Conservation (phyloP, 2,888 invertebrate species). For the Seira musarum region DNA sequence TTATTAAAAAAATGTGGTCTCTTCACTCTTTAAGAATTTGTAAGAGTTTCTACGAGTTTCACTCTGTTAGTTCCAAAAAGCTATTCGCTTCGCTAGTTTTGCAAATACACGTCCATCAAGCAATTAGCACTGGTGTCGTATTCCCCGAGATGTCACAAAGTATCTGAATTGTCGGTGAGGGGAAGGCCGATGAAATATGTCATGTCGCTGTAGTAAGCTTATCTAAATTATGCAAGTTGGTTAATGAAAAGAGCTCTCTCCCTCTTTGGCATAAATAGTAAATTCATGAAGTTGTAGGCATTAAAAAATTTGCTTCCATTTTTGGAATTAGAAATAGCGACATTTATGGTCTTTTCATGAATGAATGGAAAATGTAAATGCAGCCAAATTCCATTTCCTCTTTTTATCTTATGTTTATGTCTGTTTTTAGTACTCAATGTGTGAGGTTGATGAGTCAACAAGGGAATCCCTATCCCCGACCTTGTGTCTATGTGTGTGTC, state of each 20-base stretch:
- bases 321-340: constrained; percentile 4
- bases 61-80: neutral
- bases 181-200: constrained; percentile 14
- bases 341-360: constrained; percentile 1
- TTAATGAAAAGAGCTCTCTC: neutral
- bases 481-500: constrained; percentile 26
- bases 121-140: constrained; percentile 38
- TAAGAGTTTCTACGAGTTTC: neutral
- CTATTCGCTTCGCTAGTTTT: constrained; percentile 39
- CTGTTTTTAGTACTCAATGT: neutral
- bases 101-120: constrained; percentile 42
- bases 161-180: neutral
- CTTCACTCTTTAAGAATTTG: neutral
- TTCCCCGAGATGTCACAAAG: neutral
- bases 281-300: neutral
- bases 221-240: neutral
- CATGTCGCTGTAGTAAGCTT: neutral
- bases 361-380: constrained; percentile 10
- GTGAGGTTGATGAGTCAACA: constrained; percentile 46
- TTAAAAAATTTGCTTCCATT: neutral
- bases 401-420: constrained; percentile 11
- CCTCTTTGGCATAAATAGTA: neutral
- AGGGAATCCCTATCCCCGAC: constrained; percentile 46
- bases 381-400: constrained; percentile 18
- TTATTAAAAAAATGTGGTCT: neutral